Evolutionary conservation across 2,888 invertebrate species (phyloP), one percentile per base, ranked within the genome.

Genomic region (Actias luna): DNA sequence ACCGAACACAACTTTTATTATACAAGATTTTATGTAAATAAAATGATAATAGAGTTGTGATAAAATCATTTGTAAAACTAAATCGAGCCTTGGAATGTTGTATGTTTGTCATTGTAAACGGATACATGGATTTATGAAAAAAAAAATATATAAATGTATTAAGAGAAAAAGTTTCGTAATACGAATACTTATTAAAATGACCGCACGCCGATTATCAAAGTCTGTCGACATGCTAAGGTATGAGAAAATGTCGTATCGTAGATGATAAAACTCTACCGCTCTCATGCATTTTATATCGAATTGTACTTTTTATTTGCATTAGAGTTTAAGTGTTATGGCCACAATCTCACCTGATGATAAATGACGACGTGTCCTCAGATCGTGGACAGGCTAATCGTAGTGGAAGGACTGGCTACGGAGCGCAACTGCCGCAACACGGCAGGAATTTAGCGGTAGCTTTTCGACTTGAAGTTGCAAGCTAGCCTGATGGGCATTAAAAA

Each of bases 81-180:
- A 12, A 52, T 36, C 42, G 46, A 63, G 58, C 71, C 71, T 69
- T 72, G 70, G 59, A 59, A 58, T 64, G 61, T n/a, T n/a, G 64
- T 68, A 70, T 69, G 64, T 63, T 65, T 62, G 64, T 67, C 67
- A 61, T 67, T 67, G 25, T 52, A 27, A 25, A 52, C 10, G 50
- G 25, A 25, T 52, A 14, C 27, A 52, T 25, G 25, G 46, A 65
- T 68, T 69, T 74, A 71, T 72, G 69, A 55, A 55, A 55, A 55
- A 29, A 5, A 29, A 16, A 18, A 29, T n/a, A n/a, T n/a, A n/a
- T n/a, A n/a, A n/a, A n/a, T n/a, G n/a, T n/a, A 64, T 64, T 69
- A 71, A 62, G 72, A 69, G 66, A 70, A 61, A 71, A 69, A 25
- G 61, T 71, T 73, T 69, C 67, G 68, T 68, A 69, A 73, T 71